Evolutionary conservation across 2,113 vertebrate genomes (phyloP).

Genomic region (Uropsilus gracilis): DNA sequence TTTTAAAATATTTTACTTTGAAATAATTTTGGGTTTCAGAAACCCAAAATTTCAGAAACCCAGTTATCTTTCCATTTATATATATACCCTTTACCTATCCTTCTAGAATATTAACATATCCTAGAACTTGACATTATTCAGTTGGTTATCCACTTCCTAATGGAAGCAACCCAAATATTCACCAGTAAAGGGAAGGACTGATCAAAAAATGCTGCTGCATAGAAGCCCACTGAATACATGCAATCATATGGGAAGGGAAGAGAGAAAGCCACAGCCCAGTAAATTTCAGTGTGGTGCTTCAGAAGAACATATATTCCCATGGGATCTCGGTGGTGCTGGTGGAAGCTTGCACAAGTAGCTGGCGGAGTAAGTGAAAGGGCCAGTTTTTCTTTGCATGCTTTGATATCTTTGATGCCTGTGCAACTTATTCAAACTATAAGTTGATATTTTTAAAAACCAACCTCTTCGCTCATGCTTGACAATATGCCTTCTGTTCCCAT

Average conservation of each 20-base stretch:
- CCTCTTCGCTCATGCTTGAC: neutral
- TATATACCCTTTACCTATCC: too few relatives aligned
- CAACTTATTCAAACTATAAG: neutral
- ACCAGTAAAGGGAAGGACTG: neutral
- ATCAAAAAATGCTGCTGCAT: too few relatives aligned
- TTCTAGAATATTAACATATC: too few relatives aligned
- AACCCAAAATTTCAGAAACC: too few relatives aligned
- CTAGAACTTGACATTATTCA: too few relatives aligned
- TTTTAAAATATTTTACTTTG: too few relatives aligned
- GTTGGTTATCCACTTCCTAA: too few relatives aligned
- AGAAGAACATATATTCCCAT: neutral
- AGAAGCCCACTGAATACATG: too few relatives aligned
- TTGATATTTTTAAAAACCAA: neutral
- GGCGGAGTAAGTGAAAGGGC: neutral
- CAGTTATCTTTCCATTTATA: too few relatives aligned
- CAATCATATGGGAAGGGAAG: neutral
- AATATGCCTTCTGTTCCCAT: neutral
- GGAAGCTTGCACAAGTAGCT: neutral
- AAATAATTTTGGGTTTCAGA: too few relatives aligned
- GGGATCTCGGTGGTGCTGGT: neutral
- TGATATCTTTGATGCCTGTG: neutral
- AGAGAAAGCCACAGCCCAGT: neutral
- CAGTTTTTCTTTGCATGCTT: neutral
- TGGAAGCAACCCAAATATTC: neutral
- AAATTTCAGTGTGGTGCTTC: neutral